A percentile compares a stretch with the other conserved stretches of the same genome.
Evolutionary conservation across 2,888 invertebrate genomes (phyloP).

Genomic region (Rutpela maculata): DNA sequence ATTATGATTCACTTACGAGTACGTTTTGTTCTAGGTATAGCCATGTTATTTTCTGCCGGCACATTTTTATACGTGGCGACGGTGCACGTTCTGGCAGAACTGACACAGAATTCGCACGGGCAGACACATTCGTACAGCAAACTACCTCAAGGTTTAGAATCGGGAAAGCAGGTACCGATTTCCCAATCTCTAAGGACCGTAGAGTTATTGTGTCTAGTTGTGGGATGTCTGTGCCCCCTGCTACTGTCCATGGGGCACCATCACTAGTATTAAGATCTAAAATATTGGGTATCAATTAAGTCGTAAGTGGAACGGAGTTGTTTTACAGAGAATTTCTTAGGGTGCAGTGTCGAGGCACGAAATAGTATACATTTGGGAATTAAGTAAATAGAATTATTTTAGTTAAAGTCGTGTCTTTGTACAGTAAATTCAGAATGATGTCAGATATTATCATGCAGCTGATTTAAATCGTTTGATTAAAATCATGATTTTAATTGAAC

Average conservation of each 20-base stretch:
- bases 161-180: slow-evolving; percentile 56
- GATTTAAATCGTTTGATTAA: too few species aligned
- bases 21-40: slow-evolving; percentile 80
- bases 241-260: slow-evolving; percentile 94
- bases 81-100: slow-evolving; percentile 97
- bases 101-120: slow-evolving; percentile 79
- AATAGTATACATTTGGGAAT: not conserved
- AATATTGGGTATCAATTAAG: not conserved
- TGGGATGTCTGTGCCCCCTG: slow-evolving; percentile 92
- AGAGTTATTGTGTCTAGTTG: slow-evolving; percentile 89
- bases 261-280: slow-evolving; percentile 74
- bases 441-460: too few species aligned
- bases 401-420: not conserved
- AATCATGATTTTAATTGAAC: too few species aligned
- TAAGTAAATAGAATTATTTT: not conserved
- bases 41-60: slow-evolving; percentile 99
- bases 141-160: slow-evolving; percentile 71
- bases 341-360: not conserved
- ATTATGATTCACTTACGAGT: too few species aligned
- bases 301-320: not conserved
- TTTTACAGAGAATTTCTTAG: slow-evolving; percentile 2
- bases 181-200: slow-evolving; percentile 77
- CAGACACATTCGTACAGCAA: slow-evolving; percentile 71
- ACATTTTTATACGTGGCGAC: slow-evolving; percentile 99
- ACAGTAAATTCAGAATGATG: not conserved